Conservation (phyloP, 2,113 vertebrate genomes). For the Chloebia gouldiae region DNA sequence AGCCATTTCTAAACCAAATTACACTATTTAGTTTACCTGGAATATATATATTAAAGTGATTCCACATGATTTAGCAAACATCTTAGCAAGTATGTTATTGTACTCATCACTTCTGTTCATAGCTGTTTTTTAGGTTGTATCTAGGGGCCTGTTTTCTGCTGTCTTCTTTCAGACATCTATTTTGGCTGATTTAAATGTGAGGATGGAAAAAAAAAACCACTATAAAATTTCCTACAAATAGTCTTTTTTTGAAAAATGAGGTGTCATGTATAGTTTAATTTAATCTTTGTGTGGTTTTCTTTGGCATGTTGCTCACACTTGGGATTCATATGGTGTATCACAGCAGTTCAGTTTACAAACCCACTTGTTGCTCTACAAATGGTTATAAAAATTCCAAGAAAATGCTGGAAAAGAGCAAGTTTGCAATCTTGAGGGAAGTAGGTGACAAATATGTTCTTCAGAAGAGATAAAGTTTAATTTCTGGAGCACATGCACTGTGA, state of each 20-base stretch:
- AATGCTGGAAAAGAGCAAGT: not conserved
- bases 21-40: not conserved
- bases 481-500: not conserved
- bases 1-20: not conserved
- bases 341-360: slow-evolving; percentile 1
- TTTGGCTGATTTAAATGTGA: slow-evolving; percentile 31
- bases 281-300: slow-evolving; percentile 38
- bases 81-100: not conserved
- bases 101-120: not conserved
- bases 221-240: not conserved
- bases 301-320: slow-evolving; percentile 20
- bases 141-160: not conserved
- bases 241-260: slow-evolving; percentile 34
- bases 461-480: not conserved
- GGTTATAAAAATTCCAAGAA: slow-evolving; percentile 6
- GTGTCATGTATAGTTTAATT: slow-evolving; percentile 36
- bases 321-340: slow-evolving; percentile 14
- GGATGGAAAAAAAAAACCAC: not conserved
- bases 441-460: not conserved
- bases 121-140: not conserved
- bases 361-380: not conserved
- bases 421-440: not conserved
- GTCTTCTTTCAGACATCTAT: slow-evolving; percentile 19
- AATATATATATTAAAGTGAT: not conserved
- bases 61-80: not conserved